Evolutionary conservation across 1,140 invertebrate species (phyloP).

Genomic region (Solen grandis): DNA sequence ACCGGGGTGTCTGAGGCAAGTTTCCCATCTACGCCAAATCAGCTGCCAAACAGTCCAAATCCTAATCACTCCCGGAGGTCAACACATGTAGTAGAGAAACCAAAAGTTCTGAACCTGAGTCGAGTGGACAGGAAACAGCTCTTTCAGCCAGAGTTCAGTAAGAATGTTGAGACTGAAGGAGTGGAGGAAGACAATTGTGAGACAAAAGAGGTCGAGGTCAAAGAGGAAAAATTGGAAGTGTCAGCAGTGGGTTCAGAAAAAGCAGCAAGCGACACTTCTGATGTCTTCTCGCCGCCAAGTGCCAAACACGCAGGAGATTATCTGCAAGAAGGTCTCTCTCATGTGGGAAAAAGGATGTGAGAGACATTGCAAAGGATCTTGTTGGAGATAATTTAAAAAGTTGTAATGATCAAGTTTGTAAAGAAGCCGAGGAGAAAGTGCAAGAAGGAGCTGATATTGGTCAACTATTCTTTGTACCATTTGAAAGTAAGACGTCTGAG

Average conservation of each 20-base stretch:
- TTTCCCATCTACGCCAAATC: slow-evolving; percentile 61
- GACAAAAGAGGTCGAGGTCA: not conserved
- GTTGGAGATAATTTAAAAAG: not conserved
- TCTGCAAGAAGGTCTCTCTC: slow-evolving; percentile 29
- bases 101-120: slow-evolving; percentile 65
- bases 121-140: slow-evolving; percentile 48
- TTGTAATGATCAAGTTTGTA: not conserved
- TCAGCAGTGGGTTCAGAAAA: not conserved
- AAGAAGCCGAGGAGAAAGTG: not conserved
- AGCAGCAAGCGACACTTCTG: not conserved
- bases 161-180: not conserved
- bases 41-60: slow-evolving; percentile 67
- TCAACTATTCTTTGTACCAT: slow-evolving; percentile 31
- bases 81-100: slow-evolving; percentile 69
- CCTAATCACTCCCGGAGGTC: slow-evolving; percentile 68
- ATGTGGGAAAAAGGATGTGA: not conserved
- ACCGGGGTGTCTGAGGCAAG: slow-evolving; percentile 32
- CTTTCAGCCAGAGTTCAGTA: slow-evolving; percentile 22
- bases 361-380: not conserved
- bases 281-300: slow-evolving; percentile 7
- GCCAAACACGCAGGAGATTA: slow-evolving; percentile 30
- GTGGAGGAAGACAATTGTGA: not conserved
- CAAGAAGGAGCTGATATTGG: not conserved
- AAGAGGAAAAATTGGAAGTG: not conserved
- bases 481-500: not conserved